Evolutionary conservation across 2,888 invertebrate species (phyloP).

Genomic region (Doris montereyensis): DNA sequence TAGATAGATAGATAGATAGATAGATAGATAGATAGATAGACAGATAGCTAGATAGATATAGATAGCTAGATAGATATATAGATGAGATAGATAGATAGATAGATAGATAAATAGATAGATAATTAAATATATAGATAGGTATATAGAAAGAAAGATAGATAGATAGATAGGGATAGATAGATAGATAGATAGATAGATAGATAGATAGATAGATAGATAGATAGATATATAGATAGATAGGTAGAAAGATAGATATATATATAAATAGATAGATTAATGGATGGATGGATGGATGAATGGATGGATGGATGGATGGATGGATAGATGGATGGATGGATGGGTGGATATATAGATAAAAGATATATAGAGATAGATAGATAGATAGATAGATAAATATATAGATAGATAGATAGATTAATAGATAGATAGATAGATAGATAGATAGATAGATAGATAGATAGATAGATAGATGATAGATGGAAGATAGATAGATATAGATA

Average conservation of each 20-base stretch:
- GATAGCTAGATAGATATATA: not conserved
- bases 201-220: no score
- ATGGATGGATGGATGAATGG: not conserved
- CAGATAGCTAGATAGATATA: not conserved
- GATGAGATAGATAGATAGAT: no score
- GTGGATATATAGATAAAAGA: no score
- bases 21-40: not conserved
- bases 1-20: not conserved
- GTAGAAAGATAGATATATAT: not conserved
- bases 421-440: not conserved
- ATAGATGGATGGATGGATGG: no score
- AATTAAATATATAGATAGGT: not conserved
- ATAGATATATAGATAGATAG: not conserved
- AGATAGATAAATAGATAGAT: no score
- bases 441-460: no score
- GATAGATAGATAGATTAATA: not conserved
- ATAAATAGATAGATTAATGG: not conserved
- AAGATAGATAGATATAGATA: not conserved
- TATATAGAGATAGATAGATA: not conserved
- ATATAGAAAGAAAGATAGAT: not conserved
- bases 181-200: no score
- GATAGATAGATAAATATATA: not conserved
- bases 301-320: no score
- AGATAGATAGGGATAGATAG: not conserved
- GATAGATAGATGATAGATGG: not conserved